Evolutionary conservation across 2,888 invertebrate species (phyloP).

Genomic region (Phlogophora meticulosa): DNA sequence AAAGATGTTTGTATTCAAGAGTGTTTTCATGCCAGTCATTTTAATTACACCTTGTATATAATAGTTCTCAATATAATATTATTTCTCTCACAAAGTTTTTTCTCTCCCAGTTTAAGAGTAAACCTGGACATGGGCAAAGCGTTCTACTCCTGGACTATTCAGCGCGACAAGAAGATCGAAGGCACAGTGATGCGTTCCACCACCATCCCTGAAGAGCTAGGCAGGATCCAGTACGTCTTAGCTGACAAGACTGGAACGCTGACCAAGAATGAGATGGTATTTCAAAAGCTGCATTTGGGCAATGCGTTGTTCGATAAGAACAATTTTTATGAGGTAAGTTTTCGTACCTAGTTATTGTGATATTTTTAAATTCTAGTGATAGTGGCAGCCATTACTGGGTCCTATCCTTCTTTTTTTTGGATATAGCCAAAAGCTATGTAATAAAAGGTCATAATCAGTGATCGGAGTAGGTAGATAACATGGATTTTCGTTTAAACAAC

Average conservation of each 20-base stretch:
- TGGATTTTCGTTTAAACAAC: no score
- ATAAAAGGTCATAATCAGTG: no score
- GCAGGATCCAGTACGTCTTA: slow-evolving; percentile 98
- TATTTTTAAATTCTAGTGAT: no score
- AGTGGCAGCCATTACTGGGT: neutral
- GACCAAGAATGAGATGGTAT: slow-evolving; percentile 99
- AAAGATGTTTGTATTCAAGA: no score
- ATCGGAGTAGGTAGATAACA: no score
- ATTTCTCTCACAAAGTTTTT: neutral
- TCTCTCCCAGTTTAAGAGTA: slow-evolving; percentile 95
- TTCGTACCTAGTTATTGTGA: neutral
- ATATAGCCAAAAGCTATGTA: no score
- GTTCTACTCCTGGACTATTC: slow-evolving; percentile 99
- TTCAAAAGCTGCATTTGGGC: slow-evolving; percentile 98
- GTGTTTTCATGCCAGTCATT: no score
- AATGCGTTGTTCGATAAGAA: slow-evolving; percentile 97
- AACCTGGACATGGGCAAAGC: slow-evolving; percentile 99
- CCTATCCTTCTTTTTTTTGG: no score
- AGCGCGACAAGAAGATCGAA: slow-evolving; percentile 97
- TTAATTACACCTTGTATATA: no score
- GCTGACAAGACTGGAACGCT: slow-evolving; percentile 99
- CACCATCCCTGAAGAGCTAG: slow-evolving; percentile 99
- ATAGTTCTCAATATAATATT: no score
- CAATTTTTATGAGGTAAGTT: slow-evolving; percentile 94
- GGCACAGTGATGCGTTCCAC: slow-evolving; percentile 99